Conservation (phyloP, 2,113 vertebrate genomes). For the Micronisus gabar region DNA sequence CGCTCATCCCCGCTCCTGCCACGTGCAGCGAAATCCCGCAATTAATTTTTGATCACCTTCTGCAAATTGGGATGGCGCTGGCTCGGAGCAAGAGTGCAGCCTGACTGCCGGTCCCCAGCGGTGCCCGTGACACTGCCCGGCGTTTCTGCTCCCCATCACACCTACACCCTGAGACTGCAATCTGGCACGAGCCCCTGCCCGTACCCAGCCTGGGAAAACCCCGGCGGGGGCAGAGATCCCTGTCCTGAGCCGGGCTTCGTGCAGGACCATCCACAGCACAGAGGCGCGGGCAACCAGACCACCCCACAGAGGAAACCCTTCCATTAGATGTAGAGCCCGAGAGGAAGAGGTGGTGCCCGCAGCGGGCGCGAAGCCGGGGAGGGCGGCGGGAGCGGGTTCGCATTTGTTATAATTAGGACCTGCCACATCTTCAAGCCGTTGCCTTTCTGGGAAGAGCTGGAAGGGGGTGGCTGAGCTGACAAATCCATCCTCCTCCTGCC, state of each 20-base stretch:
- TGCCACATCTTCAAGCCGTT: constrained; percentile 34
- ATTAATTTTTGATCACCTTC: constrained; percentile 55
- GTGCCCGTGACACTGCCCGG: rapidly evolving
- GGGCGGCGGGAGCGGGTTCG: neutral
- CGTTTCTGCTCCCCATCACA: neutral
- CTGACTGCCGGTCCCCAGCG: neutral
- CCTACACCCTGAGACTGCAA: neutral
- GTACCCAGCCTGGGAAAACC: neutral
- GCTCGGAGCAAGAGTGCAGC: neutral
- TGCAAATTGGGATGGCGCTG: neutral
- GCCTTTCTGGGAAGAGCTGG: constrained; percentile 56
- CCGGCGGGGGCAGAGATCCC: neutral
- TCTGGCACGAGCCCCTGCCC: neutral
- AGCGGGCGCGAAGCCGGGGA: neutral
- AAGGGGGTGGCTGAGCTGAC: constrained; percentile 63
- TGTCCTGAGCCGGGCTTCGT: neutral
- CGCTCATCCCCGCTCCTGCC: neutral
- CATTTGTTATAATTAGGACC: constrained; percentile 30
- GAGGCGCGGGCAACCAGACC: neutral
- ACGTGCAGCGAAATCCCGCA: constrained; percentile 1
- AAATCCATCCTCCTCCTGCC: constrained; percentile 57
- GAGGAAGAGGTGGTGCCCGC: neutral
- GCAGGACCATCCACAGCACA: neutral
- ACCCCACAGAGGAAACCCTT: neutral
- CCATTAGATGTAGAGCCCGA: rapidly evolving